These are phyloP conservation scores for Drosophila anomalipes DNA, from an alignment of 2,888 invertebrate genomes.

Conservation along the genomic window DNA sequence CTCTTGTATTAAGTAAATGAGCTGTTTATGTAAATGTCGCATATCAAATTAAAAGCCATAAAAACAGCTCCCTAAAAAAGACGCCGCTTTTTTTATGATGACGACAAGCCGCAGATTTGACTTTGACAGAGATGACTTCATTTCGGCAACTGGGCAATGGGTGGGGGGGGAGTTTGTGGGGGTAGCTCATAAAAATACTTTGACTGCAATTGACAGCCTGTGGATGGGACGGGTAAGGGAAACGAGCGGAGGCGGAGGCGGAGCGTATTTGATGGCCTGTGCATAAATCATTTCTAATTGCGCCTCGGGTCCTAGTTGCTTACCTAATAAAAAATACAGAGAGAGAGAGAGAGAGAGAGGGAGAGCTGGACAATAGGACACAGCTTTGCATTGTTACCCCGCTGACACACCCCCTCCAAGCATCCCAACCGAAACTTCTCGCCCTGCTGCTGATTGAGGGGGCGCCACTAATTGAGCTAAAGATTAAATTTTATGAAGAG, in stretches of 20 bases:
- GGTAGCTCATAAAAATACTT: constrained; percentile 58
- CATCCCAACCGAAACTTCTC: neutral
- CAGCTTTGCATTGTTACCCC: neutral
- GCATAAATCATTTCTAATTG: constrained; percentile 77
- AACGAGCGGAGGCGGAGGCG: neutral
- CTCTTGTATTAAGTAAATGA: constrained; percentile 70
- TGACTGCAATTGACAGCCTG: constrained; percentile 58
- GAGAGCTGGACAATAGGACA: neutral
- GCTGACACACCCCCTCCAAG: neutral
- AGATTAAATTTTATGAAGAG: constrained; percentile 60
- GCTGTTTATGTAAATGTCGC: constrained; percentile 75
- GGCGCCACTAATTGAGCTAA: constrained; percentile 58
- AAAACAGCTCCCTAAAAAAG: constrained; percentile 45
- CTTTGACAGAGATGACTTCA: constrained; percentile 61
- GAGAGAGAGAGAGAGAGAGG: neutral
- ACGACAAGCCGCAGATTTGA: constrained; percentile 61
- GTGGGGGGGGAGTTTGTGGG: neutral
- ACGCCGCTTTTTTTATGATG: constrained; percentile 45
- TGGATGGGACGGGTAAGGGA: constrained; percentile 4
- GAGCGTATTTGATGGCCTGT: constrained; percentile 55
- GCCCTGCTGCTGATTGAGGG: neutral
- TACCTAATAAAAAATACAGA: constrained; percentile 10
- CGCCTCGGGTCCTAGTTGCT: constrained; percentile 10
- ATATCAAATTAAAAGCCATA: constrained; percentile 77
- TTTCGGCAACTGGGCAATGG: constrained; percentile 16